Evolutionary conservation across 2,888 invertebrate species (phyloP), one percentile per base, ranked within the genome.

Genomic region (Sipha maydis): DNA sequence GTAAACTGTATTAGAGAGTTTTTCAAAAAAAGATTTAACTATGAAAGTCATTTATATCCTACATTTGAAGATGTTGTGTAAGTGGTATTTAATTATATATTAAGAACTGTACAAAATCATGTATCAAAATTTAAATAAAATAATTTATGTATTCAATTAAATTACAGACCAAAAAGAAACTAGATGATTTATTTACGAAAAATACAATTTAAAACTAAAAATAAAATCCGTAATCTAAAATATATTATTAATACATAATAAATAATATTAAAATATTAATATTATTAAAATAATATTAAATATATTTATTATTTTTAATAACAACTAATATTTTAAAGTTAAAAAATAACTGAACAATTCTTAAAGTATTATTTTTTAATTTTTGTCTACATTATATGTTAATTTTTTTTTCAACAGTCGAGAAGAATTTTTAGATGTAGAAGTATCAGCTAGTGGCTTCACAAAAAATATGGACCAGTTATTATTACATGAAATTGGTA

Each of bases 1-100:
- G 99, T 99, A 0, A 95, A 94, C 85, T 99, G 99, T 92, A 94
- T 99, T 7, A 94, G 95, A 83, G 96, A 96, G 90, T 98, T 98
- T 93, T 99, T 99, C 92, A 95, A 95, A 91, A 95, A 95, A 91
- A 94, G 97, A 83, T 99, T 98, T 92, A 95, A 93, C 0, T 99
- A 95, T 92, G 98, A 98, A 92, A 97, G 97, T 92, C 96, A 95
- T 90, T 92, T 95, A 61, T 95, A 94, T 92, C 97, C 97, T 3
- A 94, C 93, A 90, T 97, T 97, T 91, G 92, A 93, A 54, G 97
- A 97, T 91, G 92, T 94, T 56, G 90, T 90, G 93, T 93, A 91
- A 92, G 93, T 92, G 4, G n/a, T 76, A 3, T 34, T 67, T 21
- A 54, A 61, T 54, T 4, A n/a, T 38, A 54, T n/a, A 54, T 77